Conservation (phyloP, 2,113 vertebrate species). For the Saguinus midas region DNA sequence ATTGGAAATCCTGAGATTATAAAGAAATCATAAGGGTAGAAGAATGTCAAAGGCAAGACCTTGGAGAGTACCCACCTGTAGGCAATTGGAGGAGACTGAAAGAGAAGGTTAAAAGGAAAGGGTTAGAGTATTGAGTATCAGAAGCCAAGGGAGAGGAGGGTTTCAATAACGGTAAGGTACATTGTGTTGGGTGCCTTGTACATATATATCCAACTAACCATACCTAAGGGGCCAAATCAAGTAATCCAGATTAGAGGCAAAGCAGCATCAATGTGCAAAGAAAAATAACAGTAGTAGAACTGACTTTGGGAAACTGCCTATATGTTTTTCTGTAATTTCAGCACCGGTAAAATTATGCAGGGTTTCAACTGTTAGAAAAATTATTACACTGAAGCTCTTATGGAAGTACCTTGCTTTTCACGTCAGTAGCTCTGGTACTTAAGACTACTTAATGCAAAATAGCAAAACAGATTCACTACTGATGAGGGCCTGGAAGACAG, state of each 20-base stretch:
- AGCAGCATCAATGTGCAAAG: background rate
- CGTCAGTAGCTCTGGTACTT: background rate
- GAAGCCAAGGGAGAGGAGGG: background rate
- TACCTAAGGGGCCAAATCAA: background rate
- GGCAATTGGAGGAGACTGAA: background rate
- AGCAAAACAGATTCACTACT: conserved; percentile 12
- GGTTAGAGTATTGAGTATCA: background rate
- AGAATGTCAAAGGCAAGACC: background rate
- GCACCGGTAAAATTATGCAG: background rate
- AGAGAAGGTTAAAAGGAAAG: background rate
- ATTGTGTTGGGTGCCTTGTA: fast-evolving
- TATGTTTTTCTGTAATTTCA: background rate
- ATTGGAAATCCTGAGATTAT: background rate
- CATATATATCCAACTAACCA: fast-evolving
- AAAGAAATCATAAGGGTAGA: background rate
- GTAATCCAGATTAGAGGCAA: background rate
- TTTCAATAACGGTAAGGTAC: background rate
- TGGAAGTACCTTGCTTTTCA: background rate
- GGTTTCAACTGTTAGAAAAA: background rate
- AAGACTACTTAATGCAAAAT: conserved; percentile 41
- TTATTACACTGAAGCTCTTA: background rate
- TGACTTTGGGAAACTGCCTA: background rate
- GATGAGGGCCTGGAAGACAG: conserved; percentile 46
- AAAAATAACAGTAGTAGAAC: background rate
- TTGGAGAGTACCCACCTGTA: background rate